These are phyloP conservation scores for Brachyhypopomus gauderio DNA, from an alignment of 2,113 vertebrate species.

Conservation along the genomic window DNA sequence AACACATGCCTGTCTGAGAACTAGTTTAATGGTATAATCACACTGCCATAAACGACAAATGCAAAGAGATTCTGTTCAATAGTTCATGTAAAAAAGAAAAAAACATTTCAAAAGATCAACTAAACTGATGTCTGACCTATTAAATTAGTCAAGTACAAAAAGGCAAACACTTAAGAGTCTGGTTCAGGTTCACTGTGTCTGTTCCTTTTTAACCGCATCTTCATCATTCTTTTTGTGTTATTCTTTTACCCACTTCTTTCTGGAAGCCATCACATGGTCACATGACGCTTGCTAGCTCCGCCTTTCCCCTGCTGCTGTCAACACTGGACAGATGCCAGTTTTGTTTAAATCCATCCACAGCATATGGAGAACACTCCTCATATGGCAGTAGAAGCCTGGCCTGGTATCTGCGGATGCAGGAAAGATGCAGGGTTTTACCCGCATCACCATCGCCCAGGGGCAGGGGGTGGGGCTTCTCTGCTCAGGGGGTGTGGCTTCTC, in stretches of 20 bases:
- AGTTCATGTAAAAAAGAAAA: neutral
- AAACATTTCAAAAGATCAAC: slow-evolving; percentile 12
- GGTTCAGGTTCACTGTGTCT: neutral
- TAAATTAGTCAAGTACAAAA: neutral
- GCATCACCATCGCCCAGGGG: too few species aligned
- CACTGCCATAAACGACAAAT: neutral
- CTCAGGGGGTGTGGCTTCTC: too few species aligned
- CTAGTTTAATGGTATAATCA: slow-evolving; percentile 16
- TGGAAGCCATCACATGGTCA: too few species aligned
- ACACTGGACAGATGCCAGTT: neutral
- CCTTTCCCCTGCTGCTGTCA: neutral
- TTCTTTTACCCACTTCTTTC: neutral
- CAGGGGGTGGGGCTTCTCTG: too few species aligned
- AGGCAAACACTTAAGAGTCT: neutral
- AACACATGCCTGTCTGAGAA: neutral
- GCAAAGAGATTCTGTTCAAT: slow-evolving; percentile 23
- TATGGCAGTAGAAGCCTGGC: neutral
- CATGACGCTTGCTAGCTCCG: neutral
- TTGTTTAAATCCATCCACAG: neutral
- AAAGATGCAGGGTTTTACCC: slow-evolving; percentile 4
- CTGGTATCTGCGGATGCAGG: neutral
- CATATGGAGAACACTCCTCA: neutral
- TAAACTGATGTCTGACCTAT: neutral
- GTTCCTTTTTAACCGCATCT: neutral
- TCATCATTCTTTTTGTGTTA: neutral